Base-by-base conservation (phyloP, 35 echinoderm and acorn worm genomes). In the Strongylocentrotus purpuratus region DNA sequence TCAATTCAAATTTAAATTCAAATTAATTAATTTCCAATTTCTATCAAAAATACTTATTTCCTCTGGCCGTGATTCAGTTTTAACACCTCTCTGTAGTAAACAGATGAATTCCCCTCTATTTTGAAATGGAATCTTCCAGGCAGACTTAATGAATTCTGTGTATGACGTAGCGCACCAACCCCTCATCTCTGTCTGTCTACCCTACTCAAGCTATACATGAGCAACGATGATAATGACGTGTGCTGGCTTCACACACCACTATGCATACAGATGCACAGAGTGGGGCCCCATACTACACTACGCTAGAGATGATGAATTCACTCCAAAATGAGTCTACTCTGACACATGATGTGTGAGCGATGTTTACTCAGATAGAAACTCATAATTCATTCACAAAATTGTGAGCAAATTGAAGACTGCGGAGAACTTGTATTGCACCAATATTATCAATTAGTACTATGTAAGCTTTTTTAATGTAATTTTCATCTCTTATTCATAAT, bases 61-160 rank as follows among this genome's bases (percentile, higher is more conserved):
- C 50, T 55, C 10, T 10, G 15, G 50, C 8, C 11, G 11, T 10
- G 50, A 55, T 15, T 55, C 15, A 55, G 0, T 55, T 55, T 86
- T 9, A 31, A 86, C 2, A 22, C 33, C 22, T 33, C 22, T 33
- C 85, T 86, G 14, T 55, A 15, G 85, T 86, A 7, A 4, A 22
- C 5, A 20, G 85, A 33, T 31, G 25, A 86, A 31, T 86, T 18
- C 87, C 87, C 87, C 87, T 46, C 87, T 25, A 33, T 89, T 35
- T 31, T 33, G 12, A 17, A 89, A 89, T 89, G 87, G 87, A 89
- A 17, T 89, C 1, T 89, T 28, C 87, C 87, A 15, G 87, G 31
- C 31, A 33, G 87, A 46, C 4, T 45, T 89, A 89, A 89, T 89
- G 87, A 89, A 46, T 89, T 89, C 87, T 89, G 33, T 89, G 87